A percentile compares a stretch with the other conserved stretches of the same genome.
phyloP scores from a whole-genome alignment of 1,140 invertebrate genomes.

The Drosophila littoralis region DNA sequence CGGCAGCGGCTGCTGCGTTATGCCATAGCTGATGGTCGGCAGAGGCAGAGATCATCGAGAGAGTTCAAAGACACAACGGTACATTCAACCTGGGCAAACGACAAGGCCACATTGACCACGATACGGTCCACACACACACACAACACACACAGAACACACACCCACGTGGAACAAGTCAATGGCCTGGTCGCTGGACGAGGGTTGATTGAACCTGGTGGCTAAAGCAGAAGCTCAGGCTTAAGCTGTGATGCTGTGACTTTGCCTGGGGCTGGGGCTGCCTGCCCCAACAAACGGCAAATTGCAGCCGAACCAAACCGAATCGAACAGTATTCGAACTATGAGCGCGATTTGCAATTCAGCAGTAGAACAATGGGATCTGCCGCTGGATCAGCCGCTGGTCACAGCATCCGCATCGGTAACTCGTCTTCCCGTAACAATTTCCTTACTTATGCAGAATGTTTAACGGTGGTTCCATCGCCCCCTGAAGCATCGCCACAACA shows the following conservation, averaged over 20 bases:
- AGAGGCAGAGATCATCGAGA: slow-evolving; percentile 23
- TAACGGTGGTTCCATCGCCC: slow-evolving; percentile 65
- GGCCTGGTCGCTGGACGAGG: slow-evolving; percentile 44
- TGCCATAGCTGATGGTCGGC: slow-evolving; percentile 56
- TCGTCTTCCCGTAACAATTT: slow-evolving; percentile 78
- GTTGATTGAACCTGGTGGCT: slow-evolving; percentile 44
- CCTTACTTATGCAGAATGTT: slow-evolving; percentile 74
- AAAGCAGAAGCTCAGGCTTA: slow-evolving; percentile 6
- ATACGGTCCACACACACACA: slow-evolving; percentile 49
- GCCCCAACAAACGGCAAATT: slow-evolving; percentile 81
- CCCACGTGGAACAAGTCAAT: slow-evolving; percentile 70
- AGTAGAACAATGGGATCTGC: slow-evolving; percentile 65
- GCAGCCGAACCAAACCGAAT: slow-evolving; percentile 53
- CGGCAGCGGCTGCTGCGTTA: slow-evolving; percentile 54
- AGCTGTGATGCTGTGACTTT: background rate
- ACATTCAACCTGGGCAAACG: slow-evolving; percentile 75
- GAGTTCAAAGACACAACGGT: slow-evolving; percentile 81
- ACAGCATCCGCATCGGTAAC: slow-evolving; percentile 60
- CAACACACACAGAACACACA: slow-evolving; percentile 47
- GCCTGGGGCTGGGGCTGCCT: slow-evolving; percentile 46
- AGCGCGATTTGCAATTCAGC: slow-evolving; percentile 75
- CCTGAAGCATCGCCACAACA: slow-evolving; percentile 37
- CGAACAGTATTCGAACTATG: slow-evolving; percentile 55
- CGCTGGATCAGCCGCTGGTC: slow-evolving; percentile 13
- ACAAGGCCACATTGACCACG: slow-evolving; percentile 70